These are phyloP conservation scores for Erebia aethiops DNA, from an alignment of 2,888 invertebrate genomes.

Conservation along the genomic window DNA sequence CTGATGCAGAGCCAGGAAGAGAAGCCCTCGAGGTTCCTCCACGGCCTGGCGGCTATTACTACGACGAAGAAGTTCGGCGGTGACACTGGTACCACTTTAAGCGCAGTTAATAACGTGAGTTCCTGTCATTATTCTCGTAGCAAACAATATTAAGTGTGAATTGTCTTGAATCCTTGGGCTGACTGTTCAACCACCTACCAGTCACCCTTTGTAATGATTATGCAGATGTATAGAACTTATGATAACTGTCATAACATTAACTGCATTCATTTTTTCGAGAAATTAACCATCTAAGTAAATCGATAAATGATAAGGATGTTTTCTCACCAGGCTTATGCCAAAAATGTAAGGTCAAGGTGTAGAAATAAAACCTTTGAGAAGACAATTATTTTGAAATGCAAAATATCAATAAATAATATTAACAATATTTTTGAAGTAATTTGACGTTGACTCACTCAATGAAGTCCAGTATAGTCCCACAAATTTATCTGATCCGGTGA, in stretches of 20 bases:
- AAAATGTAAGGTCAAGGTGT: too few relatives aligned
- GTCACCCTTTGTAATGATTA: too few relatives aligned
- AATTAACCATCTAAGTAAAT: too few relatives aligned
- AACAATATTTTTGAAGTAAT: neutral
- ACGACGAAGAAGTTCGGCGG: slow-evolving; percentile 77
- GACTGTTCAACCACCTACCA: too few relatives aligned
- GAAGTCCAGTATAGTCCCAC: neutral
- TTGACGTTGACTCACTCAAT: neutral
- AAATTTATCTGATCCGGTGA: too few relatives aligned
- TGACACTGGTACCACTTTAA: slow-evolving; percentile 65
- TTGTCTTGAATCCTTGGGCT: neutral
- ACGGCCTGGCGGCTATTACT: slow-evolving; percentile 76
- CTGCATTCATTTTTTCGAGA: too few relatives aligned
- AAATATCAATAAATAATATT: neutral
- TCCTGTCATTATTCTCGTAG: slow-evolving; percentile 14
- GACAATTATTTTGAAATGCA: too few relatives aligned
- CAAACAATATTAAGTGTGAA: neutral
- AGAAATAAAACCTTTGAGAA: too few relatives aligned
- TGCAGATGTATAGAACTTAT: too few relatives aligned
- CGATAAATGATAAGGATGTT: too few relatives aligned
- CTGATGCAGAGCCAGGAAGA: slow-evolving; percentile 67
- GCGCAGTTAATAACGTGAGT: slow-evolving; percentile 67
- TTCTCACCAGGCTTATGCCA: too few relatives aligned
- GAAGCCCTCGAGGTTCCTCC: slow-evolving; percentile 67
- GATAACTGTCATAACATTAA: too few relatives aligned